A percentile compares a stretch with the other conserved stretches of the same genome.
phyloP scores from a whole-genome alignment of 2,113 vertebrate species.

The Stegostoma tigrinum region DNA sequence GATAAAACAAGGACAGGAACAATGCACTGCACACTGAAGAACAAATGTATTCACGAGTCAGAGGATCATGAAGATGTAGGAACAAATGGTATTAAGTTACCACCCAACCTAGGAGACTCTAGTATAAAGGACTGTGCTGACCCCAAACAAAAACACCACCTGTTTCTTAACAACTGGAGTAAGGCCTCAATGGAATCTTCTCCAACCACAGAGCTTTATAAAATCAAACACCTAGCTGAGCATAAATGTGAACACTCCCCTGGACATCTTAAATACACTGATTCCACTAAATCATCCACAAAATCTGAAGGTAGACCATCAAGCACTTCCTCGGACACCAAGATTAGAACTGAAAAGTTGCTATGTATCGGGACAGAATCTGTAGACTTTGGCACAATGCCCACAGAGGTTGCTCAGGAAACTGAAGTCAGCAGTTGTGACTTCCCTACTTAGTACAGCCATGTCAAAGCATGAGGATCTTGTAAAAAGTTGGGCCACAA shows the following conservation, averaged over 20 bases:
- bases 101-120: not conserved
- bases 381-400: not conserved
- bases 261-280: not conserved
- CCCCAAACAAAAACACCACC: not conserved
- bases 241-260: not conserved
- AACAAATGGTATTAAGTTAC: not conserved
- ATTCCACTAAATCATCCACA: not conserved
- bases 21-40: not conserved
- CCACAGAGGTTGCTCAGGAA: not conserved
- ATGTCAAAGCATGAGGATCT: not conserved
- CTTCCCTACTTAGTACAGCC: not conserved
- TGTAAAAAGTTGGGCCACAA: not conserved
- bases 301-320: not conserved
- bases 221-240: not conserved
- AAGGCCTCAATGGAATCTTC: not conserved
- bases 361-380: not conserved
- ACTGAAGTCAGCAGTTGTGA: conserved; percentile 2
- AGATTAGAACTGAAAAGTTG: not conserved
- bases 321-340: not conserved
- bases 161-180: not conserved
- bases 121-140: not conserved
- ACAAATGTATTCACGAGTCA: not conserved
- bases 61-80: not conserved
- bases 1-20: not conserved
- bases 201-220: not conserved